Base-by-base conservation (phyloP, 1,140 invertebrate genomes). In the Caenorhabditis briggsae region DNA sequence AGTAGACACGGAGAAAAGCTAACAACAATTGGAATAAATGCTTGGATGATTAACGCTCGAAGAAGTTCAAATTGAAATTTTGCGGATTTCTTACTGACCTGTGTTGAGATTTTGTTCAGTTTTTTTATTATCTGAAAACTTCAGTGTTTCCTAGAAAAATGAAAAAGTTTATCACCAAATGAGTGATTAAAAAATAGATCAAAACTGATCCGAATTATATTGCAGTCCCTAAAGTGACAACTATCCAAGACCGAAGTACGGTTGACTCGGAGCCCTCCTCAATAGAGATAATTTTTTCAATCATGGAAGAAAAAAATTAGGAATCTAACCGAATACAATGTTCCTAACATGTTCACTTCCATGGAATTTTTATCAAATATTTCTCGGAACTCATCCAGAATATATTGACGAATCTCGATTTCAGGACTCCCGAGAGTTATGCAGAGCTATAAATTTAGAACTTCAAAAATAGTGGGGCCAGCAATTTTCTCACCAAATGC, bases 31-130 rank as follows among this genome's bases (percentile, higher is more conserved):
- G n/a, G 50, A 53, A 53, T 53, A 12, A 53, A 11, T 16, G 50
- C 16, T 53, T 53, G 50, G 50, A 53, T 16, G n/a, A 58, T 58
- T 8, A 58, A 20, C 14, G 12, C n/a, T 58, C 56, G 14, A n/a
- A 58, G n/a, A n/a, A 58, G 56, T 20, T 58, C 56, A 58, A 58
- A 16, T 58, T 58, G 56, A n/a, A n/a, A 58, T n/a, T 58, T 58
- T 16, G 56, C 14, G n/a, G 56, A 18, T n/a, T 58, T 58, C 14
- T 8, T 20, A n/a, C 56, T 58, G 14, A 11, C 2, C 1, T 8
- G 3, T n/a, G n/a, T n/a, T n/a, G 56, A 18, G 1, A 58, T n/a
- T 0, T 58, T 58, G 14, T n/a, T 7, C 1, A 58, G 56, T 20
- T 58, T 58, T 58, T 2, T 14, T 0, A 14, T 58, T 18, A 58